Conservation (phyloP, 2,888 invertebrate genomes). For the Lacanobia oleracea region DNA sequence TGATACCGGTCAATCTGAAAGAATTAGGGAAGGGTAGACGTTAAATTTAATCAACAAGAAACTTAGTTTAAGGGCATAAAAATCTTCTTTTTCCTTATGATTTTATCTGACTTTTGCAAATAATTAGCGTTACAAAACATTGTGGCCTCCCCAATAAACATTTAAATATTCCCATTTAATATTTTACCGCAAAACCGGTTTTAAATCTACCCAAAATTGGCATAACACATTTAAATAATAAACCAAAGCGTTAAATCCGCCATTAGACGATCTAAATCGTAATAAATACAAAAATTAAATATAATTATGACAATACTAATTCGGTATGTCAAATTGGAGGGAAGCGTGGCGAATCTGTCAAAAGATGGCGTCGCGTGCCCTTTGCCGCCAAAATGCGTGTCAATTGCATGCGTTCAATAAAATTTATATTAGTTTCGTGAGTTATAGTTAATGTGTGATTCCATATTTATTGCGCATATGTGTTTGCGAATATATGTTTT, state of each 20-base stretch:
- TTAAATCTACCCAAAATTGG: slow-evolving; percentile 52
- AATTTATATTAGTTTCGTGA: slow-evolving; percentile 68
- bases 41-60: not conserved
- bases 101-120: not conserved
- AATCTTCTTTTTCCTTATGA: too few species aligned
- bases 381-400: slow-evolving; percentile 81
- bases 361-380: slow-evolving; percentile 85
- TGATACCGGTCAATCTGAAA: not conserved
- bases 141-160: not conserved
- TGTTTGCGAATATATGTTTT: not conserved
- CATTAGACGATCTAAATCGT: slow-evolving; percentile 67
- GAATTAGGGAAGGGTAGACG: not conserved
- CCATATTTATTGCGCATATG: slow-evolving; percentile 13
- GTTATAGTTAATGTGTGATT: slow-evolving; percentile 44
- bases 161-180: slow-evolving; percentile 35
- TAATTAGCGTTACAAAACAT: not conserved
- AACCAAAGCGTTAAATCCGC: slow-evolving; percentile 71
- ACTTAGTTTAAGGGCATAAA: not conserved
- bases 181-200: slow-evolving; percentile 57
- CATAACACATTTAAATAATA: slow-evolving; percentile 77
- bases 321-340: slow-evolving; percentile 74
- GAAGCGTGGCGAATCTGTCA: slow-evolving; percentile 76
- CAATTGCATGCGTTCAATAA: slow-evolving; percentile 78
- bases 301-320: slow-evolving; percentile 79
- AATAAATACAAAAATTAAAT: slow-evolving; percentile 76